A percentile compares a stretch with the other conserved stretches of the same genome.
phyloP scores from a whole-genome alignment of 1,140 invertebrate species.

The Choristoneura fumiferana region DNA sequence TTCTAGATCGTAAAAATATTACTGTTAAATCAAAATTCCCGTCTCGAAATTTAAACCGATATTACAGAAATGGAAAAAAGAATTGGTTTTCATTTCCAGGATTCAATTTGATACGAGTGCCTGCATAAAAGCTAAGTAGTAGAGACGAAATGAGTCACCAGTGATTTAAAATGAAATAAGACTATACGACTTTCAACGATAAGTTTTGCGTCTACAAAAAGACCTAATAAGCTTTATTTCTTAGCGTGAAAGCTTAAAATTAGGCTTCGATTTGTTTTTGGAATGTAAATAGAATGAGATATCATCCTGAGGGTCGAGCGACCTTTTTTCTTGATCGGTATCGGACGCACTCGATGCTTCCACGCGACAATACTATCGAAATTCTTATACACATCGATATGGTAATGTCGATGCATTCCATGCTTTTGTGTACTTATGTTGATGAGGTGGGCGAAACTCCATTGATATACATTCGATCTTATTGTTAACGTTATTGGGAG shows the following conservation, averaged over 20 bases:
- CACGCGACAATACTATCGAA: slow-evolving; percentile 65
- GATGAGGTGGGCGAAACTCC: slow-evolving; percentile 74
- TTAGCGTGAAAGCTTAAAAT: slow-evolving; percentile 32
- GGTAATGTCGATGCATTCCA: slow-evolving; percentile 69
- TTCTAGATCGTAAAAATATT: not conserved
- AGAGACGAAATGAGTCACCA: slow-evolving; percentile 55
- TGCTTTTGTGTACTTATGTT: slow-evolving; percentile 70
- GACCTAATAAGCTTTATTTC: not conserved
- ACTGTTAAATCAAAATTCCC: slow-evolving; percentile 5
- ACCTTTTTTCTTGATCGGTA: slow-evolving; percentile 64
- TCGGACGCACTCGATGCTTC: slow-evolving; percentile 58
- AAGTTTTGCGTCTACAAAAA: not conserved
- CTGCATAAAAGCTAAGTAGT: slow-evolving; percentile 41
- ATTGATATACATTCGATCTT: slow-evolving; percentile 69
- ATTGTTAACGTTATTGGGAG: slow-evolving; percentile 66
- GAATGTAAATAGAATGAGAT: slow-evolving; percentile 24
- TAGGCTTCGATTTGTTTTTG: slow-evolving; percentile 20
- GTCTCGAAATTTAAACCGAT: slow-evolving; percentile 35
- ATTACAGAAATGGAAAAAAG: slow-evolving; percentile 29
- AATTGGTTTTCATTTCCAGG: slow-evolving; percentile 35
- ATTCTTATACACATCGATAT: slow-evolving; percentile 57
- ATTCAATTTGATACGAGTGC: slow-evolving; percentile 44
- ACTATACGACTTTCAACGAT: slow-evolving; percentile 20
- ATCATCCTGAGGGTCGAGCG: slow-evolving; percentile 43
- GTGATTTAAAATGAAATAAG: slow-evolving; percentile 57